These are phyloP conservation scores for Tolmerus cingulatus DNA, from an alignment of 2,888 invertebrate species.

Conservation along the genomic window DNA sequence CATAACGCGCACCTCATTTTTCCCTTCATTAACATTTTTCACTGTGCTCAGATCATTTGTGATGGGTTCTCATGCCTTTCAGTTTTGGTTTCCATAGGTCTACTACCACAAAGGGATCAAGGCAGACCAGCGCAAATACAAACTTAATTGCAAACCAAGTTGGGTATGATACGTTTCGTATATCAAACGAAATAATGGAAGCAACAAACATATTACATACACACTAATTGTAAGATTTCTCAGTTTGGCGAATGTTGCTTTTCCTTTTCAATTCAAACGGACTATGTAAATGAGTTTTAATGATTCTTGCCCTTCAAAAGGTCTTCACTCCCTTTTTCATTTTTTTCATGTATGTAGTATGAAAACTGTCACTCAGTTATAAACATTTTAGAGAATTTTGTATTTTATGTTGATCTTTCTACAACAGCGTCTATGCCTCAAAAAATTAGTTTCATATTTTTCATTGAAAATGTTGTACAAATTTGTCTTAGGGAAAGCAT, in stretches of 20 bases:
- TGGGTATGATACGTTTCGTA: not conserved
- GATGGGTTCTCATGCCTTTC: not conserved
- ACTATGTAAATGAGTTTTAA: not conserved
- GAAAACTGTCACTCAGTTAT: not conserved
- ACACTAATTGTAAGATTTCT: not conserved
- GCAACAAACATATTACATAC: not conserved
- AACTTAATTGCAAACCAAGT: not conserved
- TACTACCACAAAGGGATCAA: not conserved
- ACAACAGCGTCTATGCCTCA: not conserved
- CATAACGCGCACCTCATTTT: not conserved
- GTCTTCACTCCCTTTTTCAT: not conserved
- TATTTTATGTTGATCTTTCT: not conserved
- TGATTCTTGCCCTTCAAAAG: not conserved
- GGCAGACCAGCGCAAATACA: not conserved
- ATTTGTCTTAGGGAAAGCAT: too few species aligned
- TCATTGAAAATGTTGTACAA: too few species aligned
- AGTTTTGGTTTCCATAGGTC: not conserved
- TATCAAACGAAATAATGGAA: not conserved
- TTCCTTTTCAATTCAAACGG: not conserved
- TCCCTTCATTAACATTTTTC: not conserved
- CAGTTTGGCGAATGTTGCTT: not conserved
- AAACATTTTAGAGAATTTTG: not conserved
- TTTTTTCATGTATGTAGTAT: not conserved
- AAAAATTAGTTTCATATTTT: too few species aligned
- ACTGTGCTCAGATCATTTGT: not conserved